phyloP scores from a whole-genome alignment of 2,888 invertebrate genomes.

The Thymelicus sylvestris region DNA sequence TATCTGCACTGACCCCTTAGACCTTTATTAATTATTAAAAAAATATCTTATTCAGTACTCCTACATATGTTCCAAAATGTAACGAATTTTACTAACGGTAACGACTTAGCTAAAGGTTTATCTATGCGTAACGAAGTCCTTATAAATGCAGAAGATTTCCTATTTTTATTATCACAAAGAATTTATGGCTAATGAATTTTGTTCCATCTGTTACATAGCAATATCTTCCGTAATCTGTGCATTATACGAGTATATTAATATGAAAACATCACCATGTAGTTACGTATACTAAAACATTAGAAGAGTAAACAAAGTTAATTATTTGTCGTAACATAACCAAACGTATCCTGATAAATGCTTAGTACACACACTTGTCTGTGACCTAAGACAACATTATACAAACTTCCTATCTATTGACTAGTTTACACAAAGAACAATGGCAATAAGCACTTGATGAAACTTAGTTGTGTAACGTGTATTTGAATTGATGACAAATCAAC shows the following conservation, averaged over 20 bases:
- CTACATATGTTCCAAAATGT: too few species aligned
- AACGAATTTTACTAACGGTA: too few species aligned
- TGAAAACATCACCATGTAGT: neutral
- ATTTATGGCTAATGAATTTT: too few species aligned
- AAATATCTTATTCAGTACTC: too few species aligned
- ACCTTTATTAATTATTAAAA: neutral
- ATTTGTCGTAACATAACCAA: constrained; percentile 1
- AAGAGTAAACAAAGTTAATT: neutral
- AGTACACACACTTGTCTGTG: neutral
- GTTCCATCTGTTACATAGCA: too few species aligned
- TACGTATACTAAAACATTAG: neutral
- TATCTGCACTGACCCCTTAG: neutral
- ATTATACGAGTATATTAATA: neutral
- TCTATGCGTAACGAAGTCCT: too few species aligned
- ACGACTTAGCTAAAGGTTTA: too few species aligned
- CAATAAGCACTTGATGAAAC: constrained; percentile 1
- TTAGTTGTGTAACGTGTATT: constrained; percentile 1
- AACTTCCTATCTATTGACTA: neutral
- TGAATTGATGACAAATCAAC: neutral
- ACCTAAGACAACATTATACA: constrained; percentile 15
- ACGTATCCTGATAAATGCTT: neutral
- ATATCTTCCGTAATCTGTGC: too few species aligned
- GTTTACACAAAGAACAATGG: neutral
- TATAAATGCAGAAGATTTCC: too few species aligned
- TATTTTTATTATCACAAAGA: too few species aligned